Conservation (phyloP, 2,797 vertebrate species). For the Peromyscus melanophrys region DNA sequence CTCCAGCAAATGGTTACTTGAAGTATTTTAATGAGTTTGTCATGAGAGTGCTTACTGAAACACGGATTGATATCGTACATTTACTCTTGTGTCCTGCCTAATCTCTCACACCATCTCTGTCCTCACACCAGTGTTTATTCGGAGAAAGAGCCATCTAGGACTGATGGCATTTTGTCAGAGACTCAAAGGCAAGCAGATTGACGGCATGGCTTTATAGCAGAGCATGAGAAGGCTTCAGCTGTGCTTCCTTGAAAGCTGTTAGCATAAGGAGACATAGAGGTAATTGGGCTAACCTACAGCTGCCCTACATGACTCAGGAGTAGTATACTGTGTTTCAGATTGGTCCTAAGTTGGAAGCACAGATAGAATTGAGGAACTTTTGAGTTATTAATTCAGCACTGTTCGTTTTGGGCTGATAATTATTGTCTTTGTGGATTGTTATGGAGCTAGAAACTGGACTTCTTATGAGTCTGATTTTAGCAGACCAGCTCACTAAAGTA, state of each 20-base stretch:
- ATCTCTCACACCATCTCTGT: neutral
- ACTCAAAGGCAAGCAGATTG: neutral
- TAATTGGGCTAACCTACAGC: rapidly evolving
- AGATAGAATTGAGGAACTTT: neutral
- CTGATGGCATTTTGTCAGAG: neutral
- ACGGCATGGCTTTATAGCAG: neutral
- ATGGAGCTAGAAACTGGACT: neutral
- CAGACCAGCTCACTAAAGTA: neutral
- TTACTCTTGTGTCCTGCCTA: neutral
- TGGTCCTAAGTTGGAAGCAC: neutral
- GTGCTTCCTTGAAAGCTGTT: neutral
- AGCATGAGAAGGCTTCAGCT: neutral
- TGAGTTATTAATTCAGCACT: neutral
- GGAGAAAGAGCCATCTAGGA: neutral
- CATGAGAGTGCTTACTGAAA: neutral
- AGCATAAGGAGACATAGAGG: neutral
- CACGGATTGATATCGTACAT: neutral
- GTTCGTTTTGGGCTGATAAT: neutral
- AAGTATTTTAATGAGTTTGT: constrained; percentile 5
- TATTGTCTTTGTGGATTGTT: neutral
- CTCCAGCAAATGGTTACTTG: neutral
- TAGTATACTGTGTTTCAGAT: neutral
- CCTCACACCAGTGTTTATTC: neutral
- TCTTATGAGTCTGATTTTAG: neutral
- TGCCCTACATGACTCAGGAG: neutral